phyloP scores from a whole-genome alignment of 2,113 vertebrate genomes.

The Hassar affinis region DNA sequence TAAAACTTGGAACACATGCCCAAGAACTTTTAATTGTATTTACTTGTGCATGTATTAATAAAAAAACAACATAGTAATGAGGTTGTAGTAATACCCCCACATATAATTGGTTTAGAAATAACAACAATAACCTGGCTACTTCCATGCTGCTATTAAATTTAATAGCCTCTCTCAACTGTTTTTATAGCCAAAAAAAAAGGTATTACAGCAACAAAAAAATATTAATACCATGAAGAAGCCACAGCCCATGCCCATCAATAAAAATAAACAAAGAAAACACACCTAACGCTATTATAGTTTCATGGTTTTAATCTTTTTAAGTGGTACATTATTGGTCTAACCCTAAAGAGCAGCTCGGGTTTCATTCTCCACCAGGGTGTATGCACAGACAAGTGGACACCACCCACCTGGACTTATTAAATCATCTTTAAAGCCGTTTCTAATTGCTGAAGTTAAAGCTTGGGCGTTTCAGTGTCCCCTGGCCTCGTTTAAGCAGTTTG shows the following conservation, averaged over 20 bases:
- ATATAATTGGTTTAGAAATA: too few species aligned
- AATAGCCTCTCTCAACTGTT: conserved; percentile 1
- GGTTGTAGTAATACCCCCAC: neutral
- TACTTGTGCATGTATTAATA: neutral
- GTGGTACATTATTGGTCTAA: too few species aligned
- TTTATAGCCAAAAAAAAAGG: neutral
- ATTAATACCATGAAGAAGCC: neutral
- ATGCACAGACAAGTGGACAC: neutral
- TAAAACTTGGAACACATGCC: too few species aligned
- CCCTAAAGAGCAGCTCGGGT: neutral
- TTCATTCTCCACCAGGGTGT: neutral
- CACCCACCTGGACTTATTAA: conserved; percentile 7
- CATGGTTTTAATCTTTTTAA: neutral
- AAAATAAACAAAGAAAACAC: conserved; percentile 22
- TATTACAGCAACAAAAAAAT: too few species aligned
- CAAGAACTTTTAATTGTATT: neutral
- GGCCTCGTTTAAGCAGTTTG: neutral
- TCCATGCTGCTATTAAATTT: conserved; percentile 17
- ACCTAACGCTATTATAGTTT: conserved; percentile 1
- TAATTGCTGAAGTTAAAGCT: neutral
- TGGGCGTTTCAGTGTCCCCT: neutral
- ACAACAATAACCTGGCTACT: neutral
- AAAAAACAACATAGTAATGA: neutral
- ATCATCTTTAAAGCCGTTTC: conserved; percentile 1
- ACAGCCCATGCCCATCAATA: neutral